phyloP scores from a whole-genome alignment of 2,797 vertebrate species.

The Serranus cabrilla region DNA sequence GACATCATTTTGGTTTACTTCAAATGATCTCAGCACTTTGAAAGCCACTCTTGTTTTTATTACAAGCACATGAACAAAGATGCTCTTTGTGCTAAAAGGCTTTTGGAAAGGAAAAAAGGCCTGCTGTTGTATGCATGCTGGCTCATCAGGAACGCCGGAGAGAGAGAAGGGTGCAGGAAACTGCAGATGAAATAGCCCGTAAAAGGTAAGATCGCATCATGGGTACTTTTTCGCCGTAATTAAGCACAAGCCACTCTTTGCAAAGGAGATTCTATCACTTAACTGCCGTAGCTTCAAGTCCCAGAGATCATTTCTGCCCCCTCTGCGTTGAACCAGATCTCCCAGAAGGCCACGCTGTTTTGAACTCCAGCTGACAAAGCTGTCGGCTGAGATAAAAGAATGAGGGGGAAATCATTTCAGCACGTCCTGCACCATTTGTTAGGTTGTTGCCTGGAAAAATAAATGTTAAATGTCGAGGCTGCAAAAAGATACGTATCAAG shows the following conservation, averaged over 20 bases:
- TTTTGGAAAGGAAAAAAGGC: constrained; percentile 5
- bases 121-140: constrained; percentile 23
- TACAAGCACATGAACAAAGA: constrained; percentile 45
- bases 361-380: constrained; percentile 82
- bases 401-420: constrained; percentile 77
- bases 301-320: constrained; percentile 76
- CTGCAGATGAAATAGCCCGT: constrained; percentile 81
- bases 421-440: constrained; percentile 83
- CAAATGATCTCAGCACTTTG: constrained; percentile 13
- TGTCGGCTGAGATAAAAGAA: constrained; percentile 80
- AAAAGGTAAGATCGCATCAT: constrained; percentile 81
- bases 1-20: constrained; percentile 18
- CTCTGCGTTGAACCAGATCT: constrained; percentile 73
- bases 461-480: constrained; percentile 76
- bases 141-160: constrained; percentile 55
- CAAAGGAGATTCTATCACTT: constrained; percentile 83
- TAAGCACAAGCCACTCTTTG: constrained; percentile 76
- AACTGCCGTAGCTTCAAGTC: constrained; percentile 64
- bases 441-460: constrained; percentile 82
- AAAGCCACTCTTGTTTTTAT: constrained; percentile 38
- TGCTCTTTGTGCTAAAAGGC: constrained; percentile 43
- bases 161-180: constrained; percentile 67
- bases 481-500: constrained; percentile 82
- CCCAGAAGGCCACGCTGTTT: constrained; percentile 77
- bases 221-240: constrained; percentile 85